Base-by-base conservation (phyloP, 2,888 invertebrate species). In the Ophion obscuratus region DNA sequence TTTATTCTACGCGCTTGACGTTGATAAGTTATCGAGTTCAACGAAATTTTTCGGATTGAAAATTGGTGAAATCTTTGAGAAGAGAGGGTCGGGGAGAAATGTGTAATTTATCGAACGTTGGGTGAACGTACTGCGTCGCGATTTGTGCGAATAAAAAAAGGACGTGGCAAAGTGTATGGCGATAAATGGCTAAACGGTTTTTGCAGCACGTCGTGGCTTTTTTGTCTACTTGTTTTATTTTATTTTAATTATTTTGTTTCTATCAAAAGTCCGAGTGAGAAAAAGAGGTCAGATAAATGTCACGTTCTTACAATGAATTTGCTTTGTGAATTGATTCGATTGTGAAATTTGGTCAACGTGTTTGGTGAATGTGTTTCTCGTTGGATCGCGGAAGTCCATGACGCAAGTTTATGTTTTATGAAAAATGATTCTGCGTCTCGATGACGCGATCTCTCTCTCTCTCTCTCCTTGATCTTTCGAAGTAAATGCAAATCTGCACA, bases 381-480 rank as follows among this genome's bases (percentile, higher is more conserved):
- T n/a, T 67, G n/a, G 17, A 27, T 20, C 31, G 73, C 24, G 64
- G 11, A 81, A 67, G 44, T 74, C 9, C n/a, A 47, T 31, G 57
- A 47, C 31, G 20, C 20, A 59, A 67, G 67, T 40, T 78, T 47
- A 71, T 36, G 27, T 64, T 27, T 75, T 47, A 75, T 61, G 47
- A 75, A 24, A 47, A 20, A 47, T 62, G 20, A 64, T 75, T 75
- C 62, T 74, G 53, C 62, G 62, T 64, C 40, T 31, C 74, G 73
- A 74, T 61, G 27, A 71, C 14, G 62, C 64, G 24, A 57, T 20
- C 44, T 74, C 27, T n/a, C 24, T 67, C 47, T 53, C n/a, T 40
- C 61, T 40, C 9, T 40, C 47, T 27, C 70, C 70, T 57, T n/a
- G 61, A 40, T 66, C 4, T 44, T 24, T 59, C n/a, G 5, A 3